phyloP scores from a whole-genome alignment of 1,140 invertebrate genomes.

The Drosophila navojoa region DNA sequence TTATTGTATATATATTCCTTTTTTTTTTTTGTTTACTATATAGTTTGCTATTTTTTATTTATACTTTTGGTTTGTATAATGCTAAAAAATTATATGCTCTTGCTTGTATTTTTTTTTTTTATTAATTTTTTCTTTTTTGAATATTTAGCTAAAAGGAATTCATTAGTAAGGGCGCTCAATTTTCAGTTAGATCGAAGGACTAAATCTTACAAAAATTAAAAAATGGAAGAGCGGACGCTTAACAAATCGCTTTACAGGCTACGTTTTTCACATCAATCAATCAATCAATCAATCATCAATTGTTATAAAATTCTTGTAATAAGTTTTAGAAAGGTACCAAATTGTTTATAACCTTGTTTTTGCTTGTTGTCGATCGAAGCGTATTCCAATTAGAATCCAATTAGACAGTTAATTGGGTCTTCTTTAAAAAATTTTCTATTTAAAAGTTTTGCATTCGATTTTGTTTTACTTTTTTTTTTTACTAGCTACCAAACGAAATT shows the following conservation, averaged over 20 bases:
- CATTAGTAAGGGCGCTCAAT: conserved; percentile 79
- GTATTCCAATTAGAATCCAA: conserved; percentile 68
- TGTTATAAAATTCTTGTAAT: conserved; percentile 76
- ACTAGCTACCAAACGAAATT: conserved; percentile 71
- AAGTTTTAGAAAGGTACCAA: conserved; percentile 82
- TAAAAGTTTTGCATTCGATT: conserved; percentile 44
- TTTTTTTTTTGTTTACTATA: conserved; percentile 38
- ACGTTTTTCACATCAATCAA: conserved; percentile 70
- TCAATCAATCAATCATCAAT: conserved; percentile 38
- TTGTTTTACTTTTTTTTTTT: conserved; percentile 41
- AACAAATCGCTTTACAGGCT: conserved; percentile 72
- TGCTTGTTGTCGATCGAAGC: conserved; percentile 48
- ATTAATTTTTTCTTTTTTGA: conserved; percentile 50
- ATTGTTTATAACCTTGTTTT: conserved; percentile 71
- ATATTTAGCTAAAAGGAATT: conserved; percentile 82
- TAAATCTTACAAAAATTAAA: conserved; percentile 71
- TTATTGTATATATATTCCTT: conserved; percentile 52
- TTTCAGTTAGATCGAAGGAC: conserved; percentile 74
- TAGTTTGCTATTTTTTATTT: conserved; percentile 49
- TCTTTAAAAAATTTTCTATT: conserved; percentile 57
- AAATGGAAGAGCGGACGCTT: conserved; percentile 76
- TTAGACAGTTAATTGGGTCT: conserved; percentile 51
- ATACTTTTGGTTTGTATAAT: conserved; percentile 68
- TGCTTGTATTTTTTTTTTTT: conserved; percentile 54
- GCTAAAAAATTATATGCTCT: conserved; percentile 80